Base-by-base conservation (phyloP, 2,113 vertebrate genomes). In the Setophaga kirtlandii region DNA sequence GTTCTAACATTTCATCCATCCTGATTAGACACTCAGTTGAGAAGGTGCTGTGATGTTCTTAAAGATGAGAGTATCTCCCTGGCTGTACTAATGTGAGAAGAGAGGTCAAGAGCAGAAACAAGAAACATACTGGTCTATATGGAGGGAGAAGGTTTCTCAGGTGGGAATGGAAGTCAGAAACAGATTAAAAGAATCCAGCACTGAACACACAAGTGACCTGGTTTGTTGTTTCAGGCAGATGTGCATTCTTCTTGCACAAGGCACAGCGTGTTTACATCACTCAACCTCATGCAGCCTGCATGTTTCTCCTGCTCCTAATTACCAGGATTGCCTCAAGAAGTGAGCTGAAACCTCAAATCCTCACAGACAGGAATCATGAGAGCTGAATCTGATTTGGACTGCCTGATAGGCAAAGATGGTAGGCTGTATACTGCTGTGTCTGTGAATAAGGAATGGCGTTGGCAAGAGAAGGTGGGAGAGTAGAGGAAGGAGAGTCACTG, bases 221-320 rank as follows among this genome's bases (percentile, higher is more conserved):
- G 8, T 79, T 60, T 53, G 19, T 23, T 68, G 27, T 37, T 90
- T 90, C 75, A 67, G 31, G 23, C 2, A 73, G 46, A 53, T 49
- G 15, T 10, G 9, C 5, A 16, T 27, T 53, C 21, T 28, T 69
- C 59, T 75, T 69, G 23, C 2, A 1, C 9, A 33, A 73, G 41
- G 19, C 27, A 56, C 4, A 12, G 9, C 2, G 7, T 1, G 0
- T 60, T 73, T 83, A 28, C 6, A 4, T 15, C 19, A 70, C 30
- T 39, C 47, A 91, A 19, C 18, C 6, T 71, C 28, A 83, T 0
- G 0, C 28, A 63, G 15, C 18, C 27, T 56, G 39, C 13, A 10
- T 41, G 8, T 60, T 71, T 71, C 24, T 87, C 25, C 30, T 71
- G 7, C n/a, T 85, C 59, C 35, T 59, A 25, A 13, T 30, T 67